Percentiles rank a stretch among this genome's conserved stretches.
phyloP scores from a whole-genome alignment of 2,888 invertebrate genomes.

The Dolichomitus sp. region DNA sequence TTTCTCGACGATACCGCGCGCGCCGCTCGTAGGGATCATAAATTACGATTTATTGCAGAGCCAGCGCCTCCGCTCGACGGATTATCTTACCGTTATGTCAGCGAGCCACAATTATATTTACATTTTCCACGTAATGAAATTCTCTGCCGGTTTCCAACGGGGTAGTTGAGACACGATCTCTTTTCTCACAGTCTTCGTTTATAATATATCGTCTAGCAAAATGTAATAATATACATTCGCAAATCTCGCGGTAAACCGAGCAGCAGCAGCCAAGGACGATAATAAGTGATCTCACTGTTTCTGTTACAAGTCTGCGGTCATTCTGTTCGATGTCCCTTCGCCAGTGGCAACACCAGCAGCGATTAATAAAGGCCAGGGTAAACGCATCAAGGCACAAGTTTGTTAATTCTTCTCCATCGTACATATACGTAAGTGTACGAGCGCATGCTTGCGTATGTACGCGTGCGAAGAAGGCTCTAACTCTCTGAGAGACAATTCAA shows the following conservation, averaged over 20 bases:
- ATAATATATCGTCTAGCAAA: background rate
- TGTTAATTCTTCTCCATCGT: conserved; percentile 25
- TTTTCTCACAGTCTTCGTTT: conserved; percentile 31
- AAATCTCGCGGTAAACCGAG: conserved; percentile 15
- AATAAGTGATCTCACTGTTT: conserved; percentile 41
- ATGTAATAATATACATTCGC: conserved; percentile 15
- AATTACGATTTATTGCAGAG: conserved; percentile 84
- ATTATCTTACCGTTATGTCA: conserved; percentile 85
- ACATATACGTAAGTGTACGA: conserved; percentile 3
- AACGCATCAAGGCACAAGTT: conserved; percentile 49
- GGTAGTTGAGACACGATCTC: conserved; percentile 30
- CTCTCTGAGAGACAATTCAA: conserved; percentile 60
- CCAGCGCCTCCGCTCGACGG: conserved; percentile 83
- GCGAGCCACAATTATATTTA: conserved; percentile 83
- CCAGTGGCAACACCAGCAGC: background rate
- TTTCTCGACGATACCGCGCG: conserved; percentile 75
- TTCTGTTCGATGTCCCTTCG: conserved; percentile 20
- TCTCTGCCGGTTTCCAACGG: conserved; percentile 54
- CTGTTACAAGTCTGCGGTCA: conserved; percentile 1
- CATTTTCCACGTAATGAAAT: conserved; percentile 82
- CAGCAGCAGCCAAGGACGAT: conserved; percentile 24
- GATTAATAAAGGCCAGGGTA: conserved; percentile 36
- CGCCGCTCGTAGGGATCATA: conserved; percentile 79
- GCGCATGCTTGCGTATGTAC: conserved; percentile 12
- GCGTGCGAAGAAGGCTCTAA: conserved; percentile 40